Base-by-base conservation (phyloP, 2,113 vertebrate genomes). In the Macquaria ambigua region DNA sequence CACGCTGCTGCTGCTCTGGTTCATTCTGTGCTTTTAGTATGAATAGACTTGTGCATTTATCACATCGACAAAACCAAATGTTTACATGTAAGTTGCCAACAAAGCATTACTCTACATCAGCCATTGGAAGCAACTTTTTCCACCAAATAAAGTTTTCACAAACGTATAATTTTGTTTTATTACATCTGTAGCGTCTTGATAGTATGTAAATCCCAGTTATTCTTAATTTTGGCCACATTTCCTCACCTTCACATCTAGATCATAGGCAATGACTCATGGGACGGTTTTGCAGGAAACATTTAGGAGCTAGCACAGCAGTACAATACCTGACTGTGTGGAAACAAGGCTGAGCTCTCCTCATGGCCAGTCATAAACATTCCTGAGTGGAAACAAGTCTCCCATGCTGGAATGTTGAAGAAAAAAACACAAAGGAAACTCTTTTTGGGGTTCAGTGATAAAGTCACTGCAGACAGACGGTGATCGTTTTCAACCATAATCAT, bases 351-450 rank as follows among this genome's bases (percentile, higher is more conserved):
- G 28, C 73, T 77, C 58, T 56, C 12, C 67, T 79, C 25, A 28
- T 16, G 48, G 58, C 48, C 39, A 5, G n/a, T 20, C 63, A 61
- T 66, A 83, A 90, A 88, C 85, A 88, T 85, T 83, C 83, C 82
- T 55, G 16, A 76, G 20, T 63, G 82, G 56, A 76, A 83, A 79
- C 34, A 68, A 37, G 31, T 70, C 70, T 70, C 16, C 73, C 1
- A 4, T 23, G 62, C 43, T 53, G 75, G 81, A 61, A 75, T 72
- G 79, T 34, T 37, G 3, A 31, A 63, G 31, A 52, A 37, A 56
- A 34, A 39, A 56, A 52, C 31, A 67, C 41, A 58, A 14, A 77
- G 84, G 39, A 81, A 77, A 77, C 58, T 64, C 10, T 73, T 64
- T 77, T 61, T 53, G 23, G 56, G 61, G 77, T 81, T 80, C 77